Conservation (phyloP, 2,797 vertebrate genomes). For the Megalops cyprinoides region DNA sequence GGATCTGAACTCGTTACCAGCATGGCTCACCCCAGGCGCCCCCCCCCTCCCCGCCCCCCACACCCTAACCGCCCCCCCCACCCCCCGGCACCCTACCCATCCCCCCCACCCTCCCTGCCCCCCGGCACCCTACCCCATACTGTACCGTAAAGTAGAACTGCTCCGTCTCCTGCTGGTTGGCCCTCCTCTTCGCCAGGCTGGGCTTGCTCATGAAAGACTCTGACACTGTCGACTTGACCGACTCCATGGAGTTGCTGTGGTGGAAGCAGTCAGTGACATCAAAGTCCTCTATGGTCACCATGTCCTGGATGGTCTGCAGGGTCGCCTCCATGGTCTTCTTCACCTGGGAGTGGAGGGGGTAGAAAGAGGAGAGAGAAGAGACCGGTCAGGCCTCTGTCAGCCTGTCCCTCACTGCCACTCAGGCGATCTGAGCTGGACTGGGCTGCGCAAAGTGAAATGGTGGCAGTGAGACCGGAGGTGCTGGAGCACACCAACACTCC, state of each 20-base stretch:
- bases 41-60: not conserved
- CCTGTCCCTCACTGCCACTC: too few species aligned
- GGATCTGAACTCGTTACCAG: not conserved
- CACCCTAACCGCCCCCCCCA: not conserved
- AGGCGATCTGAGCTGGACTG: too few species aligned
- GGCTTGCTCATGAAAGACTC: constrained; percentile 98
- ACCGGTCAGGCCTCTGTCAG: too few species aligned
- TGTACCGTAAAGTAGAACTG: constrained; percentile 98
- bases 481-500: too few species aligned
- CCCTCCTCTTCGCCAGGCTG: constrained; percentile 93
- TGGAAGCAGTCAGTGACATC: constrained; percentile 98
- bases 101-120: not conserved
- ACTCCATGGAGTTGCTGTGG: constrained; percentile 98
- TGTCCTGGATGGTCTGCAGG: constrained; percentile 95
- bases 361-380: not conserved
- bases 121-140: too few species aligned
- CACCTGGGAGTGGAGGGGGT: constrained; percentile 72
- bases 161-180: constrained; percentile 98
- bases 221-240: constrained; percentile 92
- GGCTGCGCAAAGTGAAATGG: too few species aligned
- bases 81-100: too few species aligned
- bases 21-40: not conserved
- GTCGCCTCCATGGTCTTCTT: constrained; percentile 99
- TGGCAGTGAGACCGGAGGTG: too few species aligned
- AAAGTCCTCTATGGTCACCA: constrained; percentile 95